phyloP scores from a whole-genome alignment of 2,113 vertebrate species.

The Dicrurus megarhynchus region DNA sequence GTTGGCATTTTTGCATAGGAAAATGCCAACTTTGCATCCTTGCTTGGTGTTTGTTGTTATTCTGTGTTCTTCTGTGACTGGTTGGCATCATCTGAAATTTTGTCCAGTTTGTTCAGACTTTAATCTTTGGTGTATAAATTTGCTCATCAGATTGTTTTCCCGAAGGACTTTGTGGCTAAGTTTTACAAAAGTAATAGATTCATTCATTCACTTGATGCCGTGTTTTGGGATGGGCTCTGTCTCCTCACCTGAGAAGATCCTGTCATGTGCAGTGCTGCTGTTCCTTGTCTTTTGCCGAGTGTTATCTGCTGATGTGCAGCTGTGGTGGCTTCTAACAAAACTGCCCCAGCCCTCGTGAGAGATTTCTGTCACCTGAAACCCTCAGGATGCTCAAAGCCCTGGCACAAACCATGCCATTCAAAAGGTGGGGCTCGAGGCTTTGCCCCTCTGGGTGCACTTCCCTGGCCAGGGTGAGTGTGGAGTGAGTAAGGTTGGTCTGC shows the following conservation, averaged over 20 bases:
- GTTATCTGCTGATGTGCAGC: not conserved
- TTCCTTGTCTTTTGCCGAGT: not conserved
- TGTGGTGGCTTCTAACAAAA: not conserved
- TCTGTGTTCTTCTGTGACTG: not conserved
- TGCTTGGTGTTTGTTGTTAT: not conserved
- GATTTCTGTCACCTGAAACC: not conserved
- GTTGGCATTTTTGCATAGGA: not conserved
- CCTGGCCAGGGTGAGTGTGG: not conserved
- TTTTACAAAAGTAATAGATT: not conserved
- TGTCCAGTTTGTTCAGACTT: not conserved
- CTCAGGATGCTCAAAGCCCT: not conserved
- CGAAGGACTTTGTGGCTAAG: not conserved
- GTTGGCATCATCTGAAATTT: not conserved
- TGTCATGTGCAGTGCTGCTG: not conserved
- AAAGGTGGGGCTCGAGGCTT: fast-evolving
- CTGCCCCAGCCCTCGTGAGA: fast-evolving
- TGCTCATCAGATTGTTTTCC: not conserved
- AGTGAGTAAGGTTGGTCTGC: no score
- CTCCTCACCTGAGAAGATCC: fast-evolving
- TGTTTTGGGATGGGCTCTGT: not conserved
- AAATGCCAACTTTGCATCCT: fast-evolving
- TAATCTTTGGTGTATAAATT: not conserved
- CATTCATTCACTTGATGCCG: fast-evolving
- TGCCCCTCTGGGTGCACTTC: fast-evolving
- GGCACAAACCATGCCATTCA: fast-evolving